Percentiles rank a stretch among this genome's conserved stretches.
phyloP scores from a whole-genome alignment of 1,140 invertebrate species.

The Pseudomyrmex sp. region DNA sequence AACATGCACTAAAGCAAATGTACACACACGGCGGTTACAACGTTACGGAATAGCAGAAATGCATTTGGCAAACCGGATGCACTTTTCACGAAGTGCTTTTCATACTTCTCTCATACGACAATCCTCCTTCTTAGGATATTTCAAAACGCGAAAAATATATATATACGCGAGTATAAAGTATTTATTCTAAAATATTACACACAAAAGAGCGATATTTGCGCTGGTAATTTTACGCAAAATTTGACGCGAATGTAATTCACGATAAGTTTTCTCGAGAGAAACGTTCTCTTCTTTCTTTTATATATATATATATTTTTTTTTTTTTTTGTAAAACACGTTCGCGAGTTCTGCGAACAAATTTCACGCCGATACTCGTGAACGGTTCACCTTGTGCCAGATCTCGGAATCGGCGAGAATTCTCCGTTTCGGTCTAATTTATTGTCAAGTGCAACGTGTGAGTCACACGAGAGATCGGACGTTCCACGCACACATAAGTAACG shows the following conservation, averaged over 20 bases:
- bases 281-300: neutral
- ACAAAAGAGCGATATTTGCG: too few relatives aligned
- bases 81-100: constrained; percentile 45
- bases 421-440: constrained; percentile 65
- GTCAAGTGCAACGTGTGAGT: constrained; percentile 69
- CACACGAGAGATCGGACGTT: constrained; percentile 32
- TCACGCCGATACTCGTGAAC: neutral
- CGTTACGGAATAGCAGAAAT: constrained; percentile 34
- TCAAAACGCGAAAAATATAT: neutral
- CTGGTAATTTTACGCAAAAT: too few relatives aligned
- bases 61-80: constrained; percentile 54
- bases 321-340: neutral
- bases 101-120: constrained; percentile 3
- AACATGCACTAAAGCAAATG: constrained; percentile 43
- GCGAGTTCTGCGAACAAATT: neutral
- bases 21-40: constrained; percentile 16
- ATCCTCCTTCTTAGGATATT: neutral
- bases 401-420: constrained; percentile 19
- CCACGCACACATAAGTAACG: constrained; percentile 5
- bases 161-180: too few relatives aligned
- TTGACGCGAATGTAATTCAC: too few relatives aligned
- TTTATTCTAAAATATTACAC: too few relatives aligned
- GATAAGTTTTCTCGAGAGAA: neutral
- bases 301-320: neutral
- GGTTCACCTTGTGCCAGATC: constrained; percentile 40